Base-by-base conservation (phyloP, 2,888 invertebrate species). In the Melieria omissa region DNA sequence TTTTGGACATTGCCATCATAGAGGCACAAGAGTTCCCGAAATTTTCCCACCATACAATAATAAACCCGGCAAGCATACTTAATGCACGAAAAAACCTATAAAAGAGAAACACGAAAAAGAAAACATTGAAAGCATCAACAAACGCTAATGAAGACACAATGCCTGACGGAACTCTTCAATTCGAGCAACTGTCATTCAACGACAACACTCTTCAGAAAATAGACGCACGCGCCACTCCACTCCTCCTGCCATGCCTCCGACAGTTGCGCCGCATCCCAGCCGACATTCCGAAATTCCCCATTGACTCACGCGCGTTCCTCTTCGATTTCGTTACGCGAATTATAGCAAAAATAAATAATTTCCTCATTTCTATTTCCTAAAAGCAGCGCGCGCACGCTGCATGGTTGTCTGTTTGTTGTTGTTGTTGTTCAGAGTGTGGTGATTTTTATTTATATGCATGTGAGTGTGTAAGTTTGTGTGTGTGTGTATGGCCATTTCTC, bases 291-390 rank as follows among this genome's bases (percentile, higher is more conserved):
- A 49, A 67, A 67, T 47, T 60, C 67, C 67, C 67, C 49, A 49
- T 14, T 67, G 67, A 63, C 12, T 70, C 69, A 62, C 9, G 55
- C 1, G 52, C 52, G 45, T 41, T 63, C n/a, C 57, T 54, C 42
- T n/a, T n/a, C 16, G 29, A 5, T 16, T 63, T 29, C 42, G 41
- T 62, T 63, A 14, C 14, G 9, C 57, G 49, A 72, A 72, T 67
- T 72, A 45, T 55, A 42, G 44, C 44, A 49, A 68, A 72, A 64
- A 58, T 54, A 68, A 52, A 44, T 14, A 57, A 60, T 68, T 72
- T 52, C 64, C 62, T 55, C 67, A 72, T 62, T 71, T 66, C 47
- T 44, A 46, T 45, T 58, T 16, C 8, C 16, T 10, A 3, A 47
- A 14, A 29, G 12, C 64, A 64, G 52, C 52, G 49, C 29, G 49